Base-by-base conservation (phyloP, 1,140 invertebrate genomes). In the Drosophila elegans region DNA sequence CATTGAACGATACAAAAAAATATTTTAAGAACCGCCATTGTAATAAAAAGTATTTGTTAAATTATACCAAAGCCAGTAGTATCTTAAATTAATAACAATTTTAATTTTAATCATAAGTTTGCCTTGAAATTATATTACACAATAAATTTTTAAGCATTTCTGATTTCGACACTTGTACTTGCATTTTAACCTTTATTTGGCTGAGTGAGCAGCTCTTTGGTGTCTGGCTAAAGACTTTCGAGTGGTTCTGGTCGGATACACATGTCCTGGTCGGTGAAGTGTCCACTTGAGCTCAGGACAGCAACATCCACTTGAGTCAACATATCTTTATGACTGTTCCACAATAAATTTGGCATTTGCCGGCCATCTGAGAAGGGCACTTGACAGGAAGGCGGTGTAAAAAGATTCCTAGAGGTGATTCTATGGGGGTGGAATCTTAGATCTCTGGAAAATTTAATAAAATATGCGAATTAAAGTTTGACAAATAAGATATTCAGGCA, bases 321-420 rank as follows among this genome's bases (percentile, higher is more conserved):
- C 67, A n/a, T 72, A 72, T 73, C 46, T 73, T 73, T 74, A 76
- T 32, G 34, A 49, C 64, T 71, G 36, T 55, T 25, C 56, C 52
- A 80, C 44, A 77, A 66, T 69, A 49, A 51, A 61, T 48, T 53
- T 64, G 57, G 46, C 62, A 64, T 84, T 64, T 61, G 62, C 51
- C 64, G 62, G 41, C 21, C 72, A 41, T 44, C 38, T 68, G 32
- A 75, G 53, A 52, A 42, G 52, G 27, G 36, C 60, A 48, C 49
- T 75, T 56, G 45, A 55, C 61, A 48, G 39, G n/a, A 25, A n/a
- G 21, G 21, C 34, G 25, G 10, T 29, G 39, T 13, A 36, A 27
- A 56, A 51, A 59, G 53, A 45, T 59, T 46, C 48, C 36, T 32
- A 6, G 13, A 13, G 51, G 4, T 48, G 12, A 44, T 21, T 25